Conservation (phyloP, 2,888 invertebrate species). For the Ariolimax columbianus region DNA sequence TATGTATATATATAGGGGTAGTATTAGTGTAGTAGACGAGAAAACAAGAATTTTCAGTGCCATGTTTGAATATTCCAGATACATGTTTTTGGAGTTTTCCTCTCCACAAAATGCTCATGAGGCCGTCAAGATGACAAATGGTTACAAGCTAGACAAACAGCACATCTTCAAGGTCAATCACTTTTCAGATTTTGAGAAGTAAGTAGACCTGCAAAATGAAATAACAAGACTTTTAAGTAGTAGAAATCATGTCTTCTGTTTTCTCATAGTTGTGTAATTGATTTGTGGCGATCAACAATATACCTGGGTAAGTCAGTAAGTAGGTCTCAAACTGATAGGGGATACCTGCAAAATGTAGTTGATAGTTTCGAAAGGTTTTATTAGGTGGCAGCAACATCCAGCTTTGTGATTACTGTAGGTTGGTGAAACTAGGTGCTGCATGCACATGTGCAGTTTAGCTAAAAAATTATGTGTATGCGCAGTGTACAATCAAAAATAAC, state of each 20-base stretch:
- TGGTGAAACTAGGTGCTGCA: too few species aligned
- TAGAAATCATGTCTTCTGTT: background rate
- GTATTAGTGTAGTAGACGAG: too few species aligned
- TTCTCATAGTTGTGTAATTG: background rate
- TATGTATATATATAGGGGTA: too few species aligned
- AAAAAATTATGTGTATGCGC: too few species aligned
- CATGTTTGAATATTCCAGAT: conserved; percentile 79
- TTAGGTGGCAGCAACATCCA: too few species aligned
- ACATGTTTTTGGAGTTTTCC: conserved; percentile 94
- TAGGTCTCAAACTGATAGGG: too few species aligned
- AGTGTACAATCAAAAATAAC: too few species aligned
- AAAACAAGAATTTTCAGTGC: background rate
- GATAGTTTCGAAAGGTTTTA: too few species aligned
- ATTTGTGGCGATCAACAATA: background rate
- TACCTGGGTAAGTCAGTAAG: background rate
- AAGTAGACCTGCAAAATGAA: conserved; percentile 77
- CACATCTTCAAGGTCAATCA: conserved; percentile 96
- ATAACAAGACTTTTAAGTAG: background rate
- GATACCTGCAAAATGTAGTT: too few species aligned
- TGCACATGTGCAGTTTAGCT: too few species aligned
- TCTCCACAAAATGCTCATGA: conserved; percentile 90
- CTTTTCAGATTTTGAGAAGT: conserved; percentile 96
- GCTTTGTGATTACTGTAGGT: too few species aligned
- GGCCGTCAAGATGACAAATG: conserved; percentile 92
- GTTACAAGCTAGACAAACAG: conserved; percentile 95